Conservation (phyloP, 2,797 vertebrate species). For the Dallia pectoralis region DNA sequence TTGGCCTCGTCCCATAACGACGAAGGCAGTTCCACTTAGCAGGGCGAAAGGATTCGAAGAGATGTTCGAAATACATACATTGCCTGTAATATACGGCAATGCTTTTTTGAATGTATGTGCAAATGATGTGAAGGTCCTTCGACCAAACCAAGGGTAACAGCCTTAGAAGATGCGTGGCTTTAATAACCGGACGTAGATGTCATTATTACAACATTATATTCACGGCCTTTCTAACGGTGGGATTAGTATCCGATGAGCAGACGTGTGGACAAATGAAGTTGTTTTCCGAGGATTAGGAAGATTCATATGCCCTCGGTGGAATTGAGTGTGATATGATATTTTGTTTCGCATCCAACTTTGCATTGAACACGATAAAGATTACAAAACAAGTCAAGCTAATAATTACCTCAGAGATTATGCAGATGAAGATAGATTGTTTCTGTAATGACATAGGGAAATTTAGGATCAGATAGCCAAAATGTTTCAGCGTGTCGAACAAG, state of each 20-base stretch:
- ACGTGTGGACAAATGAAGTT: constrained; percentile 73
- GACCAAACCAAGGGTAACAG: not conserved
- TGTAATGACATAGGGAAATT: constrained; percentile 65
- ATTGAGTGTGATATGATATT: constrained; percentile 71
- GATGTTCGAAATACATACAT: constrained; percentile 53
- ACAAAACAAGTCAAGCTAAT: constrained; percentile 72
- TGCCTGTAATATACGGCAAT: not conserved
- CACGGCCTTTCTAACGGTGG: constrained; percentile 33
- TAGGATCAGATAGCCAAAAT: constrained; percentile 53
- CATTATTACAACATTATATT: constrained; percentile 23
- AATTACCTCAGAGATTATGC: constrained; percentile 79
- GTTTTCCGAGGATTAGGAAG: constrained; percentile 73
- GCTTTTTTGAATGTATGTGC: not conserved
- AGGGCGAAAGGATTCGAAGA: constrained; percentile 57
- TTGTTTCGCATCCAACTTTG: constrained; percentile 61
- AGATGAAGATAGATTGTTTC: constrained; percentile 70
- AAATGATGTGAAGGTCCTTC: not conserved
- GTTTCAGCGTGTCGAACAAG: constrained; percentile 4
- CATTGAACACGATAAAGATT: constrained; percentile 66
- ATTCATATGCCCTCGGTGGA: constrained; percentile 73
- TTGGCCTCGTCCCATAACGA: constrained; percentile 67
- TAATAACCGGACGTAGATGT: not conserved
- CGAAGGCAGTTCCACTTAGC: constrained; percentile 63
- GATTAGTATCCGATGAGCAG: constrained; percentile 55
- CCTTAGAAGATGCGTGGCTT: not conserved